Conservation (phyloP, 2,797 vertebrate genomes). For the Pitangus sulphuratus region DNA sequence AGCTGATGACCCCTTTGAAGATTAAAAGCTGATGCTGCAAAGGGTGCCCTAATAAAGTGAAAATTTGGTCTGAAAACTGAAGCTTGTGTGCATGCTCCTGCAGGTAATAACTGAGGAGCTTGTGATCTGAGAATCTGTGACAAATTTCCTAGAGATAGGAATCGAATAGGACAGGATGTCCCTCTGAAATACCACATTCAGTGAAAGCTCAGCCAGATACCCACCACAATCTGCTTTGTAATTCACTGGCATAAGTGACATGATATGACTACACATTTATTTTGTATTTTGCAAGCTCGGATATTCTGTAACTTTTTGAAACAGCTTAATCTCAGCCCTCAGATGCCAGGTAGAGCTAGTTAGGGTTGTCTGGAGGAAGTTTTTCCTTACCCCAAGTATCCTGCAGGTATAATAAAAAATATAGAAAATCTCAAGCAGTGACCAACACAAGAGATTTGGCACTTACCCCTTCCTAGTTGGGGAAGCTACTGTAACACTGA, state of each 20-base stretch:
- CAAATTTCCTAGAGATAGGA: neutral
- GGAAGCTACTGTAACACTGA: neutral
- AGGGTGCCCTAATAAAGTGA: neutral
- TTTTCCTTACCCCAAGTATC: neutral
- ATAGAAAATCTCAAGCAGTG: neutral
- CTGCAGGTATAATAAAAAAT: neutral
- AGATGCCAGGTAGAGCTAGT: neutral
- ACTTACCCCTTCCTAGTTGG: neutral
- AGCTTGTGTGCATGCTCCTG: neutral
- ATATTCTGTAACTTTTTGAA: neutral
- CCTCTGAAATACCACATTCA: neutral
- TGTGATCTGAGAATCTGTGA: neutral
- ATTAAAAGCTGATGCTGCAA: neutral
- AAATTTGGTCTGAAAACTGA: neutral
- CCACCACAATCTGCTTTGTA: neutral
- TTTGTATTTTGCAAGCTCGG: neutral
- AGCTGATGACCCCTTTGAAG: slow-evolving; percentile 15
- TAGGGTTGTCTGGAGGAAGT: neutral
- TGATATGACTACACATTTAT: neutral
- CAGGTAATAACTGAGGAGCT: neutral
- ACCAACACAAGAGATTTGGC: neutral
- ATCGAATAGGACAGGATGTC: neutral
- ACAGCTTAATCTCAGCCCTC: neutral
- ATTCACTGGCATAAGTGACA: neutral
- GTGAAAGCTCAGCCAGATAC: neutral